phyloP scores from a whole-genome alignment of 2,888 invertebrate species.

The Suillia variegata region DNA sequence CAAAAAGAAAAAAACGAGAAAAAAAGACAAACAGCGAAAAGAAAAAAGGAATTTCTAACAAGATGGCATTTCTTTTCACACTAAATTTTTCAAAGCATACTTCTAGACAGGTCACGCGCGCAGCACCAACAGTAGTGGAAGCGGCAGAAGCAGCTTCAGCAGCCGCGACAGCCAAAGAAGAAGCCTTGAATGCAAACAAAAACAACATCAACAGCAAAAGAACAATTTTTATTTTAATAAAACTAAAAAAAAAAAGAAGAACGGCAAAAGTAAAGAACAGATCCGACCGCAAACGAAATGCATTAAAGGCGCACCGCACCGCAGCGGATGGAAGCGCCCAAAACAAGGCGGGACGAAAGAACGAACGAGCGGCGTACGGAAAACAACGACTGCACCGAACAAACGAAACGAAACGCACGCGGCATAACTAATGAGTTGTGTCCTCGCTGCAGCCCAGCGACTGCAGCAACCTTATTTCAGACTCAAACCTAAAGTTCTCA shows the following conservation, averaged over 20 bases:
- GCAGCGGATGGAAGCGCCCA: constrained; percentile 14
- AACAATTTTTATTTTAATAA: no score
- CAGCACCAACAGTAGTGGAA: no score
- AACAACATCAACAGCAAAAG: neutral
- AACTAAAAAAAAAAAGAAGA: neutral
- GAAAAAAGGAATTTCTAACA: constrained; percentile 3
- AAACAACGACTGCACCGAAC: no score
- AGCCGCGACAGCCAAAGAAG: no score
- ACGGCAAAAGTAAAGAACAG: neutral
- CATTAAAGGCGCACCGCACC: constrained; percentile 1
- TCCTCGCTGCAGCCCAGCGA: neutral
- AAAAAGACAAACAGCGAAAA: neutral
- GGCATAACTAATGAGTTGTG: constrained; percentile 33
- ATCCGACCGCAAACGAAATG: constrained; percentile 3
- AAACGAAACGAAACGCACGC: no score
- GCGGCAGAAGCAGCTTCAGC: no score
- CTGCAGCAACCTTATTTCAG: neutral
- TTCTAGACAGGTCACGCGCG: constrained; percentile 14
- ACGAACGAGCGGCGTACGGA: no score
- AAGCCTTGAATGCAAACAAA: constrained; percentile 13
- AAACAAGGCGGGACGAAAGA: no score
- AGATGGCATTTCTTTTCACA: constrained; percentile 4
- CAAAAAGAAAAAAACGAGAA: neutral
- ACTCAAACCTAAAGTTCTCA: neutral
- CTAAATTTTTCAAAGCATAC: constrained; percentile 4